Evolutionary conservation across 1,140 invertebrate species (phyloP), one percentile per base, ranked within the genome.

Genomic region (Dryas iulia): DNA sequence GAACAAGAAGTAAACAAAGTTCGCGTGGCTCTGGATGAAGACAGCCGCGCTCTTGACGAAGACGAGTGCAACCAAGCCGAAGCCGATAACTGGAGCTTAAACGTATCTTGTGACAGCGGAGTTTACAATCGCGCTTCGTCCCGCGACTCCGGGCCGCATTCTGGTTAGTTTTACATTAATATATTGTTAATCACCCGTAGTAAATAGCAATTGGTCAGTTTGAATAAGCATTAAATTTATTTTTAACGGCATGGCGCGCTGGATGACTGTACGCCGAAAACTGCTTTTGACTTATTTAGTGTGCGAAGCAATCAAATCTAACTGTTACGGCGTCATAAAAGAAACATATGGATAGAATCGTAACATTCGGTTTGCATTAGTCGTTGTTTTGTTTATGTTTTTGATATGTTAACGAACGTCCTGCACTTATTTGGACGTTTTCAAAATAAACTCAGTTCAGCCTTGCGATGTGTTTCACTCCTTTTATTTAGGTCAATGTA

Each of bases 81-180:
- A 70, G 85, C 83, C 1, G 91, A 92, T 69, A 91, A 91, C 73
- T 92, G 92, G 90, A 92, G 90, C 64, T 72, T 92, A 54, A 92
- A 92, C 82, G 90, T 92, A 39, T 92, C 92, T 23, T 92, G 87
- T 73, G 93, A 94, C 72, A 93, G 92, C 73, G 92, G 92, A 61
- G 90, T 92, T 33, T 93, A 92, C 78, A 93, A 93, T 68, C 92
- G 93, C 62, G 93, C 93, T 69, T 94, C 93, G 59, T 94, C 93
- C 24, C 92, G 93, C 62, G 92, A 92, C 72, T 92, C 92, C 24
- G 92, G 90, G 25, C 92, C 92, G 23, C 89, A 92, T 77, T 92
- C 92, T 64, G 90, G 92, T 91, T 63, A 86, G 87, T 81, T 67
- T 72, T 77, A 69, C 47, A 61, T 59, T 39, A 61, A 66, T 18